A percentile compares a stretch with the other conserved stretches of the same genome.
Conservation (phyloP, 2,113 vertebrate species). For the Datnioides undecimradiatus region DNA sequence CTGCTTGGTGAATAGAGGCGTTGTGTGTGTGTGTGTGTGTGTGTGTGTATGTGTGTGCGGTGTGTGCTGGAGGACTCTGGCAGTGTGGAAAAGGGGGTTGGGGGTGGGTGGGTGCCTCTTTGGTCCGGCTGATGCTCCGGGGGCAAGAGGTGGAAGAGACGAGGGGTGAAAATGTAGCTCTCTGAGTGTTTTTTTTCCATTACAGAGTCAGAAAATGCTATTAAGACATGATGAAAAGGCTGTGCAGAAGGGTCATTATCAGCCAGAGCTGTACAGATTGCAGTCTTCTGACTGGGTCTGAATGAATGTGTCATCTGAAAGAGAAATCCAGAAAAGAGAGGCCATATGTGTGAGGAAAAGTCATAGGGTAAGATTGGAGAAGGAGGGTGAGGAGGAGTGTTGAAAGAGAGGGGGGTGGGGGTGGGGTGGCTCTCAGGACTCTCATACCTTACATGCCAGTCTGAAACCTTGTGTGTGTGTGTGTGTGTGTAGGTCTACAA, state of each 20-base stretch:
- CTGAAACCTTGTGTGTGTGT: slow-evolving; percentile 56
- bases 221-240: slow-evolving; percentile 30
- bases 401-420: slow-evolving; percentile 16
- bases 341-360: slow-evolving; percentile 28
- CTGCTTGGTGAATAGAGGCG: slow-evolving; percentile 70
- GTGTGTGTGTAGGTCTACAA: slow-evolving; percentile 89
- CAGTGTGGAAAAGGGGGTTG: slow-evolving; percentile 22
- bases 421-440: slow-evolving; percentile 47
- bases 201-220: slow-evolving; percentile 52
- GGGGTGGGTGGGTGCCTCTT: slow-evolving; percentile 29
- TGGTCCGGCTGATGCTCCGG: slow-evolving; percentile 83
- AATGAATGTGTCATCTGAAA: slow-evolving; percentile 35
- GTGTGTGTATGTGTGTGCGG: slow-evolving; percentile 30
- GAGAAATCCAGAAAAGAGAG: slow-evolving; percentile 24
- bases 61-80: slow-evolving; percentile 35
- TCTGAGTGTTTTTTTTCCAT: slow-evolving; percentile 14
- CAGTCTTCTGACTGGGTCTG: slow-evolving; percentile 26
- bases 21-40: slow-evolving; percentile 66
- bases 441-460: slow-evolving; percentile 68
- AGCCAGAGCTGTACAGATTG: slow-evolving; percentile 28
- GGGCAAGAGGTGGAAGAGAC: slow-evolving; percentile 79
- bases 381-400: slow-evolving; percentile 18
- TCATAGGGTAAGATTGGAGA: slow-evolving; percentile 30
- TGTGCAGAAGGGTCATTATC: slow-evolving; percentile 38
- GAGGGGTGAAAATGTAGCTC: slow-evolving; percentile 39